These are phyloP conservation scores for Cephalophus harveyi DNA, from an alignment of 2,113 vertebrate genomes.

Conservation along the genomic window DNA sequence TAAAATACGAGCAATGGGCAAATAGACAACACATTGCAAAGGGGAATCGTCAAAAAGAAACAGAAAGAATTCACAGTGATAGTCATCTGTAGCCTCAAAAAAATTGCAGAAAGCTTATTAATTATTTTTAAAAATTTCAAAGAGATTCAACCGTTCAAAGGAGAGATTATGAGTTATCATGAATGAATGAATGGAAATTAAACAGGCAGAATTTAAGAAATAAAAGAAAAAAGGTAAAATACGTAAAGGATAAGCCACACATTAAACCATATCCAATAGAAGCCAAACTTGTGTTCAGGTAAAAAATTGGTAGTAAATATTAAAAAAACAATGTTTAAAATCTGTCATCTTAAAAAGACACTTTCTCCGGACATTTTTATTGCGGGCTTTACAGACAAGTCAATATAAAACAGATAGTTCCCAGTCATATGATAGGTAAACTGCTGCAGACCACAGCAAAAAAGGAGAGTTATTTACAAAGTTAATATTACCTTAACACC, in stretches of 20 bases:
- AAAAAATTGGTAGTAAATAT: not conserved
- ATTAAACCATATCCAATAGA: not conserved
- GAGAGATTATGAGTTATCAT: not conserved
- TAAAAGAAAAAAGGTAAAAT: not conserved
- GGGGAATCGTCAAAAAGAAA: not conserved
- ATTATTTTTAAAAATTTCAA: not conserved
- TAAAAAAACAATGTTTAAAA: not conserved
- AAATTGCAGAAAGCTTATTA: not conserved
- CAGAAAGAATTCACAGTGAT: not conserved
- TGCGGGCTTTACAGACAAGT: not conserved
- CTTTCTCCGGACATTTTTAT: not conserved
- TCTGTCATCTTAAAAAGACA: not conserved
- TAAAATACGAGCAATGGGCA: not conserved
- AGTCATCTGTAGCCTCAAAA: not conserved
- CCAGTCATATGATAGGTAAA: not conserved
- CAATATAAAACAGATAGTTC: not conserved
- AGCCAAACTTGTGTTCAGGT: not conserved
- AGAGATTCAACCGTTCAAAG: not conserved
- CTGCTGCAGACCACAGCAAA: not conserved
- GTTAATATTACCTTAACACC: not conserved
- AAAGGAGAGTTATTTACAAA: not conserved
- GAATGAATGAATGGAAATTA: not conserved
- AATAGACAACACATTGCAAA: not conserved
- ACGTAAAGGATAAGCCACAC: not conserved
- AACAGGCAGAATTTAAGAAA: not conserved